Base-by-base conservation (phyloP, 2,797 vertebrate genomes). In the Myoxocephalus aenaeus region DNA sequence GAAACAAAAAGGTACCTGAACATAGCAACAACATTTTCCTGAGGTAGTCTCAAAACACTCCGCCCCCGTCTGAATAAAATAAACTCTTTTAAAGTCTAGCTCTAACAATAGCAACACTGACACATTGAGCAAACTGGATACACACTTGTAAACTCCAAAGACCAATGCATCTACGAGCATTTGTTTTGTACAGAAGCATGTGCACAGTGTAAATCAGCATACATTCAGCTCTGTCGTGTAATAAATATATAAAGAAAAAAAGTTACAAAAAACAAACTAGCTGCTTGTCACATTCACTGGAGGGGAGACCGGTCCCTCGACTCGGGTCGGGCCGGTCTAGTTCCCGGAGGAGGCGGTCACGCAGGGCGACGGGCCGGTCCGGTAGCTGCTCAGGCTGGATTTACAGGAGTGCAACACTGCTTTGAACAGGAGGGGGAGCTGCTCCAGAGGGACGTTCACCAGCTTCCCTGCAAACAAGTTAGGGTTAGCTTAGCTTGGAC, bases 151-250 rank as follows among this genome's bases (percentile, higher is more conserved):
- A 98, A 98, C 97, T 89, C 96, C 95, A 95, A 92, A 96, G 96
- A 94, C 94, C 96, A 96, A 97, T 95, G 97, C 96, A 96, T 95
- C 92, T 94, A 92, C 94, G 96, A 96, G 97, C 97, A 97, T 96
- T 91, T 92, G 90, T 92, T 94, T 94, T 95, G 90, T 95, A 97
- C 96, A 96, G 96, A 97, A 96, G 95, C 96, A 96, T 96, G 96
- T 97, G 97, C 97, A 97, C 96, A 92, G 95, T 96, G 97, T 97
- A 97, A 97, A 97, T 98, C 97, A 97, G 97, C 96, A 99, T 99
- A 99, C 98, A 99, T 99, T 99, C 98, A 99, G 97, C 98, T 99
- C 97, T 98, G 98, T 99, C 98, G 95, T 97, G 97, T 98, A 99
- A 99, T 99, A 99, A 99, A 99, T 99, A 99, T 95, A 97, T 96